Percentiles rank a stretch among this genome's conserved stretches.
Conservation (phyloP, 2,113 vertebrate genomes). For the Phycodurus eques region DNA sequence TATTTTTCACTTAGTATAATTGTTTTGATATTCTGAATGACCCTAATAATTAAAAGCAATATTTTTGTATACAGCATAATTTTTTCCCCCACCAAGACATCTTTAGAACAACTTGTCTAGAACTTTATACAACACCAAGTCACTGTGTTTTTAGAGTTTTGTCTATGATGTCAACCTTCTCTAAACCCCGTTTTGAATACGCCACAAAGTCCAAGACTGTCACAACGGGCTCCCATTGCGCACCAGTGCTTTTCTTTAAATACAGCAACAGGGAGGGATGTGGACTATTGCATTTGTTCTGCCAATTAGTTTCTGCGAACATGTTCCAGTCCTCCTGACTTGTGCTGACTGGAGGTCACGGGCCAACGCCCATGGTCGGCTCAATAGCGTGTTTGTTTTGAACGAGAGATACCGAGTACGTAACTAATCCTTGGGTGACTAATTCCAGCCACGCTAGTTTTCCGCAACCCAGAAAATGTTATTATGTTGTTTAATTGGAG, state of each 20-base stretch:
- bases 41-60: background rate
- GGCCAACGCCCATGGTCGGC: constrained; percentile 18
- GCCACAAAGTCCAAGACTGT: constrained; percentile 32
- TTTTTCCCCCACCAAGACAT: too few relatives aligned
- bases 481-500: background rate
- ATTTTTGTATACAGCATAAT: background rate
- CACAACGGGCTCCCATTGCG: constrained; percentile 35
- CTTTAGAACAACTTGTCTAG: too few relatives aligned
- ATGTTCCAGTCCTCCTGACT: constrained; percentile 51
- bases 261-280: constrained; percentile 30
- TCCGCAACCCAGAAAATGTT: background rate
- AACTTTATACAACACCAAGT: background rate
- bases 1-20: background rate
- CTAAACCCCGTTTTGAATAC: background rate
- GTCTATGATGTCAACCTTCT: background rate
- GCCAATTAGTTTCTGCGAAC: constrained; percentile 50
- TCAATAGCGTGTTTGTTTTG: constrained; percentile 35
- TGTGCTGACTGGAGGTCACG: constrained; percentile 35
- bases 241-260: constrained; percentile 36
- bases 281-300: constrained; percentile 42
- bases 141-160: background rate
- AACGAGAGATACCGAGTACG: background rate
- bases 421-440: background rate
- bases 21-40: background rate
- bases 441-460: background rate